A percentile compares a stretch with the other conserved stretches of the same genome.
phyloP scores from a whole-genome alignment of 2,888 invertebrate genomes.

The Tanypteryx hageni region DNA sequence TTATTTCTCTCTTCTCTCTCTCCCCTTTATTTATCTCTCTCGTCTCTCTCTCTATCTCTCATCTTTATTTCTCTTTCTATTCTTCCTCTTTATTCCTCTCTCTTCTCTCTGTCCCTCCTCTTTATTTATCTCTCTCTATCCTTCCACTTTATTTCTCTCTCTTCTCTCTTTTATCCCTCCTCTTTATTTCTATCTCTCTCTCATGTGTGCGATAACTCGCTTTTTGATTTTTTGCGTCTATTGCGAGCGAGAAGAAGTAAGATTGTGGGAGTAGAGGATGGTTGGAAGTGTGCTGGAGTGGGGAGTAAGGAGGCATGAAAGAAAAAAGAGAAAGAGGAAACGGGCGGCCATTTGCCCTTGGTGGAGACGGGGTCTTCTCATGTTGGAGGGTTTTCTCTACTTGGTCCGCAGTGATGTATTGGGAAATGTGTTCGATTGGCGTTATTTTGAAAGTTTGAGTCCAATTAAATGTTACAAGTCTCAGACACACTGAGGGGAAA shows the following conservation, averaged over 20 bases:
- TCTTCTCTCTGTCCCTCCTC: too few relatives aligned
- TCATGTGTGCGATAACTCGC: not conserved
- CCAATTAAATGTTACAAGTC: too few relatives aligned
- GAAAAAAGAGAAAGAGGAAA: not conserved
- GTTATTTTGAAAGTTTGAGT: too few relatives aligned
- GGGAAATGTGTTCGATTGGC: too few relatives aligned
- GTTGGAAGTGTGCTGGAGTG: not conserved
- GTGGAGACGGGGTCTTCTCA: not conserved
- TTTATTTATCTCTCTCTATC: not conserved
- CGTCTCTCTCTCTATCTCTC: not conserved
- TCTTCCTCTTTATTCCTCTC: not conserved
- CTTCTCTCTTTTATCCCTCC: not conserved
- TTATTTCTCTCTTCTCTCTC: too few relatives aligned
- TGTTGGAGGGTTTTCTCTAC: too few relatives aligned
- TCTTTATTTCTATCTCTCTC: too few relatives aligned
- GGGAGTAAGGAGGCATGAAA: not conserved
- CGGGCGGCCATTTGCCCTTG: not conserved
- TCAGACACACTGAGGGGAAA: too few relatives aligned
- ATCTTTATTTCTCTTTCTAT: not conserved
- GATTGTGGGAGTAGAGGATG: not conserved
- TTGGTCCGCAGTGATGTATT: too few relatives aligned
- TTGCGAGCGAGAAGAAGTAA: not conserved
- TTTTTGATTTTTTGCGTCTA: not conserved
- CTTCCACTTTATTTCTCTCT: not conserved
- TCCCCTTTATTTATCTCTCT: too few relatives aligned